Conservation (phyloP, 1,140 invertebrate species). For the Apis laboriosa region DNA sequence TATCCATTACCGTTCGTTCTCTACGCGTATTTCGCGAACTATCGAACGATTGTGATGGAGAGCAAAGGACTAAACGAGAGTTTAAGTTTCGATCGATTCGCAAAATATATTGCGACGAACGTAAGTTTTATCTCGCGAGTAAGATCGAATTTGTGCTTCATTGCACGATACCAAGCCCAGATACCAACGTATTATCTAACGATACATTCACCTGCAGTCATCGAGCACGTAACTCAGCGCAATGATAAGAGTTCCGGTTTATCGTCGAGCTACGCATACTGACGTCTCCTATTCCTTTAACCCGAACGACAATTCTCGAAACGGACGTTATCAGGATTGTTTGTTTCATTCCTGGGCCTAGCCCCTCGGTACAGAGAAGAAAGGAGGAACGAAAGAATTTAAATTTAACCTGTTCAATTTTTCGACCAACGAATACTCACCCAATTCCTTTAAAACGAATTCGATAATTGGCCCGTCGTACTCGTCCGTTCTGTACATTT, state of each 20-base stretch:
- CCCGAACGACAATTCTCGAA: constrained; percentile 36
- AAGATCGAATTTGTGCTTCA: not conserved
- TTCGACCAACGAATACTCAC: constrained; percentile 80
- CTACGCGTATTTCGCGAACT: too few relatives aligned
- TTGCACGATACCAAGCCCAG: not conserved
- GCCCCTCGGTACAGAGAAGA: not conserved
- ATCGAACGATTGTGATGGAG: too few relatives aligned
- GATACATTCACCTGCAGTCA: constrained; percentile 29
- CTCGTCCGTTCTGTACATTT: constrained; percentile 81
- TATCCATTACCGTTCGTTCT: too few relatives aligned
- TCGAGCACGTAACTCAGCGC: constrained; percentile 1
- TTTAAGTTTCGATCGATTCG: not conserved
- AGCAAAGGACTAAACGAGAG: too few relatives aligned
- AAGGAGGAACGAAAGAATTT: too few relatives aligned
- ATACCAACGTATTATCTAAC: constrained; percentile 26
- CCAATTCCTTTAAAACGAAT: constrained; percentile 83
- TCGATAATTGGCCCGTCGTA: constrained; percentile 78
- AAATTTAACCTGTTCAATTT: not conserved
- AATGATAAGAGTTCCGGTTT: constrained; percentile 48
- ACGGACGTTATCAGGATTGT: constrained; percentile 5
- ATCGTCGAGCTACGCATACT: constrained; percentile 36
- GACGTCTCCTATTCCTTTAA: constrained; percentile 28
- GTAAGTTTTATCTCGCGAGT: too few relatives aligned
- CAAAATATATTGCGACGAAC: not conserved
- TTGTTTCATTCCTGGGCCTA: not conserved